phyloP scores from a whole-genome alignment of 2,797 vertebrate species.

The Varecia variegata region DNA sequence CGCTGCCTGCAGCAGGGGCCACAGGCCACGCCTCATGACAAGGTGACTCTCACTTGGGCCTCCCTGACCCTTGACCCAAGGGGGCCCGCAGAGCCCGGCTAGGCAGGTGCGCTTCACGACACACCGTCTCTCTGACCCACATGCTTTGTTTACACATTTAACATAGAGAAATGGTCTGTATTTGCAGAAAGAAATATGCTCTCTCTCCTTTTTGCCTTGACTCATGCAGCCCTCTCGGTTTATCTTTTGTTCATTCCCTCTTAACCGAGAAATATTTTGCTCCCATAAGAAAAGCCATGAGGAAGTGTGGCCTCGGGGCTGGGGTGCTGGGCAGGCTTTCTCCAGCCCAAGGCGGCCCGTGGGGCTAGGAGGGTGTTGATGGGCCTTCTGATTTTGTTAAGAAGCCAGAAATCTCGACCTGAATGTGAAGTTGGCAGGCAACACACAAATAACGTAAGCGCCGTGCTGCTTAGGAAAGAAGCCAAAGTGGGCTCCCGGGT shows the following conservation, averaged over 20 bases:
- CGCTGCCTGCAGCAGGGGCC: rapidly evolving
- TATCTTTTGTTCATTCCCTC: neutral
- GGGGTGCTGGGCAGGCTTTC: no score
- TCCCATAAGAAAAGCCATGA: neutral
- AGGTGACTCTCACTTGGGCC: neutral
- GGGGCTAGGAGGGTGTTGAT: neutral
- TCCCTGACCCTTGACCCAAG: neutral
- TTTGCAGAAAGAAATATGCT: conserved; percentile 13
- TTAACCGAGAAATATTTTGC: neutral
- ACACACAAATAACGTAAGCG: neutral
- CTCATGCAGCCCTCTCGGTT: neutral
- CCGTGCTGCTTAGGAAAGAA: neutral
- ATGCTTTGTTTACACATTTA: neutral
- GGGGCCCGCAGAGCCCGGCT: neutral
- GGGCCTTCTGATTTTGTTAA: neutral
- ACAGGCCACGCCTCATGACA: neutral
- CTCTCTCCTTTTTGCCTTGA: neutral
- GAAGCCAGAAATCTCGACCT: neutral
- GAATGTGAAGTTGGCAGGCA: neutral
- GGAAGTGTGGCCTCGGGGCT: neutral
- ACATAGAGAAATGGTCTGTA: neutral
- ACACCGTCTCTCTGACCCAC: neutral
- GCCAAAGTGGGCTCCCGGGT: neutral
- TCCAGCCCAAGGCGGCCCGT: neutral
- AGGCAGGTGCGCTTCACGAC: neutral